Evolutionary conservation across 2,797 vertebrate genomes (phyloP).

Genomic region (Coreius guichenoti): DNA sequence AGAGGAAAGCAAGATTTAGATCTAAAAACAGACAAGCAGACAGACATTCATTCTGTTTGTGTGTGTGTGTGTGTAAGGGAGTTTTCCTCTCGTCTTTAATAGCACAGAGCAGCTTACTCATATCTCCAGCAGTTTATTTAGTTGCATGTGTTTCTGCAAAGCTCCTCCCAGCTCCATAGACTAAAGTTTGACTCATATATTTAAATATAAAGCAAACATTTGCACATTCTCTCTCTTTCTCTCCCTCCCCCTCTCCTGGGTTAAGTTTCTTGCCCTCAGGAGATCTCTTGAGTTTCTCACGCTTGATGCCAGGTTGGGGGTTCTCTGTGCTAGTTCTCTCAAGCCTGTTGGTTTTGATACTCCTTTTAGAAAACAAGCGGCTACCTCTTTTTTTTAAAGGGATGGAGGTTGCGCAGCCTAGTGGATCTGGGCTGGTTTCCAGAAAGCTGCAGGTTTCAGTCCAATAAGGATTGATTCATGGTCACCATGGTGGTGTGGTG

Average conservation of each 20-base stretch:
- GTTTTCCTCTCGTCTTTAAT: slow-evolving; percentile 20
- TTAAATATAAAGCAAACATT: slow-evolving; percentile 48
- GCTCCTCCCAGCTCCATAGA: slow-evolving; percentile 17
- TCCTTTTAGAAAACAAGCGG: slow-evolving; percentile 38
- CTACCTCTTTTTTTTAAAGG: neutral
- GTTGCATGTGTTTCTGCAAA: slow-evolving; percentile 9
- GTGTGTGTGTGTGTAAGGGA: slow-evolving; percentile 16
- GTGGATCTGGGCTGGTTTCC: slow-evolving; percentile 9
- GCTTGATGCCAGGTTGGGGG: slow-evolving; percentile 53
- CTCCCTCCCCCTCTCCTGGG: slow-evolving; percentile 29
- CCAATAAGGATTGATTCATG: slow-evolving; percentile 1
- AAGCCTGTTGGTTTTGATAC: slow-evolving; percentile 24
- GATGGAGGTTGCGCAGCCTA: slow-evolving; percentile 3
- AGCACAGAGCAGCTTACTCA: slow-evolving; percentile 27
- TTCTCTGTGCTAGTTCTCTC: slow-evolving; percentile 31
- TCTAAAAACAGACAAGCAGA: slow-evolving; percentile 59
- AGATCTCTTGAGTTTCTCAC: slow-evolving; percentile 50
- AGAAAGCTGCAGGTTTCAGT: slow-evolving; percentile 17
- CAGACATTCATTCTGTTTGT: slow-evolving; percentile 32
- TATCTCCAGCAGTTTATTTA: slow-evolving; percentile 17
- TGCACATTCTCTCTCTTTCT: slow-evolving; percentile 10
- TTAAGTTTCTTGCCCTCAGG: slow-evolving; percentile 48
- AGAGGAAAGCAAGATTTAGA: slow-evolving; percentile 61
- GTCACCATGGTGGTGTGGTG: neutral
- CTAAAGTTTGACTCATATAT: slow-evolving; percentile 24